Conservation (phyloP, 1,140 invertebrate species). For the Drosophila nigrodunni region DNA sequence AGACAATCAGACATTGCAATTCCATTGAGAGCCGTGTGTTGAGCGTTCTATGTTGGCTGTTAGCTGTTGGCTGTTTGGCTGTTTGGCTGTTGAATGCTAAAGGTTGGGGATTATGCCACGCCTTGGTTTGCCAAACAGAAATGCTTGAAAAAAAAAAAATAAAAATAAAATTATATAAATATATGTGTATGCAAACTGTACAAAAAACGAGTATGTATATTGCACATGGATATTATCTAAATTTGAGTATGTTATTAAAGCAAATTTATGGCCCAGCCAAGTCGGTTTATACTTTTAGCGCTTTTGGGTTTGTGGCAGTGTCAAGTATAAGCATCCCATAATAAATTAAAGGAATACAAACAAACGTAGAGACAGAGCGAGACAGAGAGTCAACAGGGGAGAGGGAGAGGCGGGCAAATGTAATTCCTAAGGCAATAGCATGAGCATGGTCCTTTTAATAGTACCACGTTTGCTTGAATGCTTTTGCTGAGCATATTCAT, state of each 20-base stretch:
- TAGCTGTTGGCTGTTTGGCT: background rate
- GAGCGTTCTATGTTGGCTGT: background rate
- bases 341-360: conserved; percentile 52
- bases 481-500: conserved; percentile 21
- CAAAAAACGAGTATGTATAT: conserved; percentile 21
- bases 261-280: conserved; percentile 56
- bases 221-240: conserved; percentile 66
- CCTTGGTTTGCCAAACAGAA: conserved; percentile 15
- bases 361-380: background rate
- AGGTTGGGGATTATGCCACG: background rate
- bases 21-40: conserved; percentile 24
- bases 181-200: conserved; percentile 29
- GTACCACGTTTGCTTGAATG: conserved; percentile 49
- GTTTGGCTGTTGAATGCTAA: conserved; percentile 4
- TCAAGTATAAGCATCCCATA: conserved; percentile 46
- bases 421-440: conserved; percentile 11
- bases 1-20: conserved; percentile 21
- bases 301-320: conserved; percentile 31
- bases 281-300: conserved; percentile 31
- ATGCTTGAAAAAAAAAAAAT: background rate
- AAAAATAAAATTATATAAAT: conserved; percentile 12
- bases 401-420: background rate
- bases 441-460: conserved; percentile 52
- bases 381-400: too few species aligned
- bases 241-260: conserved; percentile 77